Evolutionary conservation across 2,113 vertebrate species (phyloP).

Genomic region (Ancistrus triradiatus): DNA sequence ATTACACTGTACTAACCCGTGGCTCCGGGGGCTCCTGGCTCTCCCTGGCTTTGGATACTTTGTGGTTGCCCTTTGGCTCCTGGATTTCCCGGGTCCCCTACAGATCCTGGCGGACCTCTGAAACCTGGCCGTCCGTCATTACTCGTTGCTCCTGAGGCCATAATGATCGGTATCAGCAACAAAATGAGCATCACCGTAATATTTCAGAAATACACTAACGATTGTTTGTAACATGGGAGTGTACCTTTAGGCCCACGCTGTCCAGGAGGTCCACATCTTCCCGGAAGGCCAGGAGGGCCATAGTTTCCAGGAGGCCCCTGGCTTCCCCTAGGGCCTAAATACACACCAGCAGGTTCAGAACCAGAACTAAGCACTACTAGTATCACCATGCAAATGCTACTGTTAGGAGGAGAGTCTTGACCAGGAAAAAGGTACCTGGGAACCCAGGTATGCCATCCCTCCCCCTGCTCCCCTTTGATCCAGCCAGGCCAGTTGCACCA

Average conservation of each 20-base stretch:
- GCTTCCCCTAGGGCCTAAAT: constrained; percentile 53
- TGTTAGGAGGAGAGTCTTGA: too few species aligned
- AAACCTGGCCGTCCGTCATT: constrained; percentile 40
- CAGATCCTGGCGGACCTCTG: constrained; percentile 47
- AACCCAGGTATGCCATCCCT: constrained; percentile 48
- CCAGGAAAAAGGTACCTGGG: constrained; percentile 48
- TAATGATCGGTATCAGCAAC: not conserved
- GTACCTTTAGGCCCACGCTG: constrained; percentile 56
- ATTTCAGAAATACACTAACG: not conserved
- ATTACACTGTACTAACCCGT: constrained; percentile 50
- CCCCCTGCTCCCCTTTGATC: constrained; percentile 49
- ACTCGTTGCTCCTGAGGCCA: constrained; percentile 49
- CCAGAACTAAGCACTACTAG: not conserved
- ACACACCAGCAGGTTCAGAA: not conserved
- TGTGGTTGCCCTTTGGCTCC: constrained; percentile 50
- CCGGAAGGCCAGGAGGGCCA: constrained; percentile 53
- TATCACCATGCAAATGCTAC: not conserved
- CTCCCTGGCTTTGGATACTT: constrained; percentile 33
- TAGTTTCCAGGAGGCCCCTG: constrained; percentile 44
- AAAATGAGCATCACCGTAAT: not conserved
- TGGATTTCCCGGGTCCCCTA: constrained; percentile 50
- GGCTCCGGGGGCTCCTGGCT: constrained; percentile 52
- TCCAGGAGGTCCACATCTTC: constrained; percentile 55
- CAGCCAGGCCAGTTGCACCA: constrained; percentile 49
- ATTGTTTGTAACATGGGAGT: too few species aligned